A percentile compares a stretch with the other conserved stretches of the same genome.
Conservation (phyloP, 92 coral and sea anemone species). For the Zoanthus sociatus region DNA sequence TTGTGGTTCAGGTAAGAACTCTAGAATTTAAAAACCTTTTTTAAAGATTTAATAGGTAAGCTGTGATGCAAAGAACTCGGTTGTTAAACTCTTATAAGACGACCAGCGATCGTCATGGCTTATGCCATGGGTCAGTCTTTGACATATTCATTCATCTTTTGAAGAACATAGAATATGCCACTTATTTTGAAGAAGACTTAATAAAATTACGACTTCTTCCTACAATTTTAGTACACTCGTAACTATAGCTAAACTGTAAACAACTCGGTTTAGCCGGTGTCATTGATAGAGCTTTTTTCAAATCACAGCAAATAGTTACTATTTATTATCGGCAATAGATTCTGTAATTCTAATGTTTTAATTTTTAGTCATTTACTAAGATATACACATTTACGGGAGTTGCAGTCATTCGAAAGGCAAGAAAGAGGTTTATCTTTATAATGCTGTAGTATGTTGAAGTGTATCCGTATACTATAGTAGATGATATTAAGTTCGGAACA, state of each 20-base stretch:
- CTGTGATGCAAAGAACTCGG: slow-evolving; percentile 17
- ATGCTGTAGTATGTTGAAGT: neutral
- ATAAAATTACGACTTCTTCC: slow-evolving; percentile 29
- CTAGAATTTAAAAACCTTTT: neutral
- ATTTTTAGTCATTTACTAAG: neutral
- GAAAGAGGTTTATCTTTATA: neutral
- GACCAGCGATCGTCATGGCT: neutral
- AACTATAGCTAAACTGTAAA: neutral
- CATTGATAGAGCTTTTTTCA: no score
- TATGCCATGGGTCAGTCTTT: slow-evolving; percentile 45
- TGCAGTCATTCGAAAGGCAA: neutral
- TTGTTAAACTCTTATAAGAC: neutral
- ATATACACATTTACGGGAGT: neutral
- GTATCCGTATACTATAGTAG: neutral
- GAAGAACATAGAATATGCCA: slow-evolving; percentile 4
- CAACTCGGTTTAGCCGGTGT: neutral
- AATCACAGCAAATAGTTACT: neutral
- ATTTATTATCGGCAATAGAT: neutral
- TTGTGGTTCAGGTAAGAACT: slow-evolving; percentile 27
- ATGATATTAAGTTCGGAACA: neutral
- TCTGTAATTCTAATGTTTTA: neutral
- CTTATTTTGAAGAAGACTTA: neutral
- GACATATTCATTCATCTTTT: slow-evolving; percentile 30
- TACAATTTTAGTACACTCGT: neutral
- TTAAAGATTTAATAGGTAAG: neutral